Conservation (phyloP, 1,140 invertebrate genomes). For the Neotoxoptera formosana region DNA sequence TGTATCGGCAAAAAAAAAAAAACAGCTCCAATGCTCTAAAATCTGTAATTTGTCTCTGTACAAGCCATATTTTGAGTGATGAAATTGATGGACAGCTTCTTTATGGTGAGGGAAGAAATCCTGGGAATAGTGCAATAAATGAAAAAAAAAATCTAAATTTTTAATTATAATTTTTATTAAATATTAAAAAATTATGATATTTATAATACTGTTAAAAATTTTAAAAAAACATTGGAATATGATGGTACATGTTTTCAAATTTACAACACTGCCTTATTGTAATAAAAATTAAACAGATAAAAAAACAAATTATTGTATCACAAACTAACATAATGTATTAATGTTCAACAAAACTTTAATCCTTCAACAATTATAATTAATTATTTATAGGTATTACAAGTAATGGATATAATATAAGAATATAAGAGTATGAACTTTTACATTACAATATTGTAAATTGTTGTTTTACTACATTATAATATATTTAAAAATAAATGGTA, state of each 20-base stretch:
- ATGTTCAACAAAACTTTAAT: neutral
- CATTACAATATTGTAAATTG: neutral
- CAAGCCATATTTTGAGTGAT: too few species aligned
- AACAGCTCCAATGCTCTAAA: too few species aligned
- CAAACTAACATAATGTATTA: neutral
- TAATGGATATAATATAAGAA: neutral
- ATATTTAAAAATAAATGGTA: conserved; percentile 2
- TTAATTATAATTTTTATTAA: neutral
- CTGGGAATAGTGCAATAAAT: too few species aligned
- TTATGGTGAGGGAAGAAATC: too few species aligned
- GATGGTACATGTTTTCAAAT: too few species aligned
- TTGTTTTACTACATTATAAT: neutral
- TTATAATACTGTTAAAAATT: too few species aligned
- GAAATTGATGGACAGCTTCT: too few species aligned
- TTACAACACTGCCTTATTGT: too few species aligned
- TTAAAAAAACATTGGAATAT: too few species aligned
- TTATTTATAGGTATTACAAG: neutral
- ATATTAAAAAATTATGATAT: neutral
- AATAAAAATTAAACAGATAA: neutral
- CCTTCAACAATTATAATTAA: neutral
- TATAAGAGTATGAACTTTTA: neutral
- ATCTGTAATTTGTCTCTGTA: too few species aligned
- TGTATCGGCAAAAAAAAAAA: too few species aligned
- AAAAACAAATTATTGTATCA: neutral
- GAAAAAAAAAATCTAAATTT: neutral